These are phyloP conservation scores for Hiodon tergisus DNA, from an alignment of 2,113 vertebrate species.

Conservation along the genomic window DNA sequence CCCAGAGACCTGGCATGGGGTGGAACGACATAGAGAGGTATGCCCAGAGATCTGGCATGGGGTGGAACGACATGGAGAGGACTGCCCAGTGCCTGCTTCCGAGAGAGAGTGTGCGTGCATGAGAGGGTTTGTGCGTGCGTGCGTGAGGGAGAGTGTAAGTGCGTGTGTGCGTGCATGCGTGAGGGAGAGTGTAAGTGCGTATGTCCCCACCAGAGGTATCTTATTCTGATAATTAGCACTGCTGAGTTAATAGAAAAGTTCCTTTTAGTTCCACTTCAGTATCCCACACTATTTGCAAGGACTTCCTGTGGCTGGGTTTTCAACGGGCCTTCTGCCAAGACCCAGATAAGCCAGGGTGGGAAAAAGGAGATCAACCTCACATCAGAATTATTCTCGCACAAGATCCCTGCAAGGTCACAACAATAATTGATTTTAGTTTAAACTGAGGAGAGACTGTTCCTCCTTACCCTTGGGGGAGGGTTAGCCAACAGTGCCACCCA, in stretches of 20 bases:
- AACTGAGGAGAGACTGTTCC: slow-evolving; percentile 45
- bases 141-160: slow-evolving; percentile 12
- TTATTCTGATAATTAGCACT: too few species aligned
- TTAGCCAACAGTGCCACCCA: slow-evolving; percentile 60
- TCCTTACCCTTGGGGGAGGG: neutral
- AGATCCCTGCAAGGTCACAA: slow-evolving; percentile 48
- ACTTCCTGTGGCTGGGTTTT: too few species aligned
- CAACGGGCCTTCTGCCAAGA: neutral
- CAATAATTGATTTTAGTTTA: slow-evolving; percentile 62
- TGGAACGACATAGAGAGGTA: too few species aligned
- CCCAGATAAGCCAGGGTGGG: slow-evolving; percentile 1
- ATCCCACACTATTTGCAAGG: too few species aligned
- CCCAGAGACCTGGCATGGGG: too few species aligned
- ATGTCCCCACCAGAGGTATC: neutral
- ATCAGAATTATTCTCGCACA: slow-evolving; percentile 12
- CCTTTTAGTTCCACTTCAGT: too few species aligned
- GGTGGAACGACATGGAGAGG: too few species aligned
- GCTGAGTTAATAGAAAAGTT: too few species aligned
- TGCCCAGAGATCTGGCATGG: too few species aligned
- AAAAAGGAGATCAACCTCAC: slow-evolving; percentile 1
- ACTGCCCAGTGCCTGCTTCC: neutral
- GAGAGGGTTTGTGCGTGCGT: slow-evolving; percentile 6
- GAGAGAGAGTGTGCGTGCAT: slow-evolving; percentile 8
- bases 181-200: neutral
- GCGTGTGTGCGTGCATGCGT: neutral